Base-by-base conservation (phyloP, 23 tunicate genomes). In the Aplidium turbinatum region DNA sequence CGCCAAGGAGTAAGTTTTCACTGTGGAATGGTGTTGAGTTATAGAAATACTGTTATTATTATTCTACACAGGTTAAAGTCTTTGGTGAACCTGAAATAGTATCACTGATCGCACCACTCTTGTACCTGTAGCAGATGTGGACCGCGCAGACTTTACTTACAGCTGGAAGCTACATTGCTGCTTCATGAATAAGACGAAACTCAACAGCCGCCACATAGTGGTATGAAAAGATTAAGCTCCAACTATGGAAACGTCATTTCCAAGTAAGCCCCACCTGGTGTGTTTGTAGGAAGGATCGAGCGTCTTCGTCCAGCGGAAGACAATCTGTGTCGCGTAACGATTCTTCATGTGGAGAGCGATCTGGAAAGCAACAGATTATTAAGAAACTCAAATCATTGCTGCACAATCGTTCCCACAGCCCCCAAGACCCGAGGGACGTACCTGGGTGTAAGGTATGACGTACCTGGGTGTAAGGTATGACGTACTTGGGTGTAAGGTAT, bases 291-390 rank as follows among this genome's bases (percentile, higher is more conserved):
- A 16, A 6, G 97, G 97, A 38, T 90, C 84, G 22, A 90, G 75
- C 1, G 84, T 35, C 38, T 83, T 82, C 0, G 85, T 78, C 97
- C 97, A 90, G 30, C 97, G 77, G 39, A 83, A 85, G 24, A 76
- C 63, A 20, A 83, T n/a, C 77, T 90, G 97, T 3, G 64, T 53
- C 13, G 63, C 38, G 32, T 72, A 52, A 18, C 96, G 47, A 27
- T 56, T 47, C 28, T 64, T 68, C 68, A 82, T 35, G 1, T 76
- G 33, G n/a, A 52, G 33, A 18, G 96, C 88, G 27, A 89, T 51
- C 92, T 85, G 77, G 9, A 55, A 75, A 54, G 24, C 0, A 19
- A 47, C 21, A 70, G 24, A n/a, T n/a, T n/a, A n/a, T n/a, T n/a
- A n/a, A n/a, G 35, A 28, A 63, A 63, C 5, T 25, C 16, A 25